Evolutionary conservation across 2,113 vertebrate genomes (phyloP).

Genomic region (Anhinga rufa): DNA sequence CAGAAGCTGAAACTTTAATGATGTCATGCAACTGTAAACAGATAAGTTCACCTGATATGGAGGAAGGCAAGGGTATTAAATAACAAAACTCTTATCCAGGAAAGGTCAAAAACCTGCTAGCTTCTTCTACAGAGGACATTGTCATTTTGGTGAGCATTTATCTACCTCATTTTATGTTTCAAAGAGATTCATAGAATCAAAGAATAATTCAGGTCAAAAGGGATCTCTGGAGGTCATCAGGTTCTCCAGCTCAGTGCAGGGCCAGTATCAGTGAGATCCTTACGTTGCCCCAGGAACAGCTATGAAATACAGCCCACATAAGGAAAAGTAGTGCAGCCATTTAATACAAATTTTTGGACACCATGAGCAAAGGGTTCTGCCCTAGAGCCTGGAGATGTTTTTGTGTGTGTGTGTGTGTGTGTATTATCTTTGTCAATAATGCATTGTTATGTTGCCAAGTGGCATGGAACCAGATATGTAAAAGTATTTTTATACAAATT

Average conservation of each 20-base stretch:
- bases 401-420: not conserved
- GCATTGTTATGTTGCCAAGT: not conserved
- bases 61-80: not conserved
- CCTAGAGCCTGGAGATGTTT: not conserved
- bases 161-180: not conserved
- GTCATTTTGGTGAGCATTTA: not conserved
- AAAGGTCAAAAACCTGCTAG: not conserved
- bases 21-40: constrained; percentile 11
- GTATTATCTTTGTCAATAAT: not conserved
- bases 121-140: not conserved
- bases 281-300: not conserved
- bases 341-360: not conserved
- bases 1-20: constrained; percentile 59
- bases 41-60: constrained; percentile 1
- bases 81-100: not conserved
- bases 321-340: not conserved
- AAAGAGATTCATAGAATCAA: not conserved
- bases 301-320: not conserved
- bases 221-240: not conserved
- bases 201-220: not conserved
- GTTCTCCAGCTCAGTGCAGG: not conserved
- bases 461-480: not conserved
- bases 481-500: not conserved
- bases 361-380: fast-evolving
- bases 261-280: not conserved